phyloP scores from a whole-genome alignment of 1,140 invertebrate species.

The Drosophila bocqueti region DNA sequence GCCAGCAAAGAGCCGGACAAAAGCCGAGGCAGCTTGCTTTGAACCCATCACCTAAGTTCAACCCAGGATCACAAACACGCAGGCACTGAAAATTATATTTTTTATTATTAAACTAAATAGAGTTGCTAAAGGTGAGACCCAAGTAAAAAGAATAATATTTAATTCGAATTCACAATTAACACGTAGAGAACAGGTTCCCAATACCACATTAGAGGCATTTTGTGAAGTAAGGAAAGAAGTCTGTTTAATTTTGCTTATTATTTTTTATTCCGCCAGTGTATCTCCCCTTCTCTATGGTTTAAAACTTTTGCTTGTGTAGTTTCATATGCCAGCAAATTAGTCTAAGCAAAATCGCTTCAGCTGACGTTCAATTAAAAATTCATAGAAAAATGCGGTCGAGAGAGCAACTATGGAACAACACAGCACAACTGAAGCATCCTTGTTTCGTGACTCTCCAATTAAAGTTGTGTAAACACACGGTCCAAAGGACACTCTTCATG shows the following conservation, averaged over 20 bases:
- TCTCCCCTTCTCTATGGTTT: background rate
- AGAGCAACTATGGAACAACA: background rate
- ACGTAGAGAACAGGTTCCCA: background rate
- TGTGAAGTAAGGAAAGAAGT: background rate
- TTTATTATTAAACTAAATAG: background rate
- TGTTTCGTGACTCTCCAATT: constrained; percentile 23
- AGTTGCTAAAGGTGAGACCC: background rate
- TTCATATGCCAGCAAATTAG: constrained; percentile 37
- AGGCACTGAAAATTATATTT: background rate
- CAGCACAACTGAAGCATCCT: constrained; percentile 10
- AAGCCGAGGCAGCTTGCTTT: constrained; percentile 42
- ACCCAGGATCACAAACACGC: constrained; percentile 6
- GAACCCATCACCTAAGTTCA: constrained; percentile 33
- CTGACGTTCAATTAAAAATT: constrained; percentile 60
- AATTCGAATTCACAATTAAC: too few species aligned
- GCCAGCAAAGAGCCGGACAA: constrained; percentile 42
- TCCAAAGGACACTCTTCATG: constrained; percentile 26
- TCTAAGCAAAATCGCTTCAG: constrained; percentile 16
- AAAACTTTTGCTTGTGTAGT: constrained; percentile 6
- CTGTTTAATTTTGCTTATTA: background rate
- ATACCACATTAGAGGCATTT: too few species aligned
- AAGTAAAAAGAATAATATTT: too few species aligned
- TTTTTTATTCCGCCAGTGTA: background rate
- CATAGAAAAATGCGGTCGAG: constrained; percentile 29
- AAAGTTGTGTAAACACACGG: constrained; percentile 42